Percentiles rank a stretch among this genome's conserved stretches.
Evolutionary conservation across 2,888 invertebrate genomes (phyloP).

Genomic region (Andricus quercusramuli): DNA sequence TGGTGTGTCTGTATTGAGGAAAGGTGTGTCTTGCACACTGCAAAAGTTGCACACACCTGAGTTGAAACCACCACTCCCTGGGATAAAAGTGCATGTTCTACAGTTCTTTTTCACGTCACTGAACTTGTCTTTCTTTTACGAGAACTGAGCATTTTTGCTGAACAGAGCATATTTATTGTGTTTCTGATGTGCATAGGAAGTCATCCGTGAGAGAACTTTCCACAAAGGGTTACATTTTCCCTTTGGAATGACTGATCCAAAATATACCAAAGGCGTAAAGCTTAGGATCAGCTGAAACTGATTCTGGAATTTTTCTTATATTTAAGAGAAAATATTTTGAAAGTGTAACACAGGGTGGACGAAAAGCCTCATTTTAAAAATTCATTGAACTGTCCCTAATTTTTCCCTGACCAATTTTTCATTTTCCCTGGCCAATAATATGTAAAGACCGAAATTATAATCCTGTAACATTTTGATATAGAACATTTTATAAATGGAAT

Average conservation of each 20-base stretch:
- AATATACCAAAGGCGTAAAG: background rate
- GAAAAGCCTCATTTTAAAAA: no score
- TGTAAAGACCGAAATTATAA: no score
- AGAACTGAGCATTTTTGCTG: constrained; percentile 27
- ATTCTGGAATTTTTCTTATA: background rate
- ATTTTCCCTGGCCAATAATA: no score
- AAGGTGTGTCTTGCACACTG: background rate
- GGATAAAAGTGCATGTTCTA: constrained; percentile 15
- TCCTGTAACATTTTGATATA: no score
- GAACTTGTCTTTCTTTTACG: constrained; percentile 21
- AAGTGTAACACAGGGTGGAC: no score
- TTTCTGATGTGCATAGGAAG: constrained; percentile 19
- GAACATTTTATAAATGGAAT: no score
- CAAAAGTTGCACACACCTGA: constrained; percentile 7
- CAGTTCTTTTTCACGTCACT: constrained; percentile 31
- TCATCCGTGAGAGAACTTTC: constrained; percentile 14
- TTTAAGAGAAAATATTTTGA: no score
- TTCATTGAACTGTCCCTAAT: no score
- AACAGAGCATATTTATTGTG: constrained; percentile 3
- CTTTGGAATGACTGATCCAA: background rate
- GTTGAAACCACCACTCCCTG: background rate
- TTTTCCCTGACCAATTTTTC: no score
- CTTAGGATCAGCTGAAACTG: background rate
- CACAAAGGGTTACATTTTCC: background rate
- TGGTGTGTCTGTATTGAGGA: background rate